Base-by-base conservation (phyloP, 2,888 invertebrate species). In the Cataglyphis rosenhaueri region DNA sequence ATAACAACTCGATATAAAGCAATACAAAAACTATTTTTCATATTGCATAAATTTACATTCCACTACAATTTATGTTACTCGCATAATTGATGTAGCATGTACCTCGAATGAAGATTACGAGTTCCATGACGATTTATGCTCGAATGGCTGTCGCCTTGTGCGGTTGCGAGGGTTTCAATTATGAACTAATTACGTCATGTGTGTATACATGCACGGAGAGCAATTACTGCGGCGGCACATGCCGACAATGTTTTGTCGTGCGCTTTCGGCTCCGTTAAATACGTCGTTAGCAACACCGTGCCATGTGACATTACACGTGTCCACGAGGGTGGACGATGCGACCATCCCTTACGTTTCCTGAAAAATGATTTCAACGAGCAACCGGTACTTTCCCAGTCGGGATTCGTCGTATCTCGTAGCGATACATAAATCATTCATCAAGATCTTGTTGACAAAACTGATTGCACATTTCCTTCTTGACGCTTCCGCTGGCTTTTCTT, bases 161-260 rank as follows among this genome's bases (percentile, higher is more conserved):
- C 61, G 62, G 59, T 25, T 66, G 74, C 85, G 48, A 48, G 79
- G 38, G 84, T 91, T 92, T 92, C 91, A 93, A 92, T 93, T 92
- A 92, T 88, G 91, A 91, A 91, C 91, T 93, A 92, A 93, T 93
- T 92, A 92, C 91, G 83, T 75, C 81, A 76, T 78, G 79, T 74
- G 74, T 78, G 79, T 74, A 78, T 90, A 89, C 87, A 82, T 84
- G 87, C 82, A 85, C 84, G 85, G 86, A 89, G 91, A 89, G 91
- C 90, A 92, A 92, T 93, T 92, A 91, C 91, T 86, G 82, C 83
- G 87, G 90, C 89, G 91, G 91, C 93, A 93, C 93, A 92, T 93
- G 93, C 91, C 89, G 85, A 75, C 86, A 85, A 83, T 88, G 91
- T 88, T 87, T 81, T 87, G 88, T 79, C 88, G 87, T 82, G 84